Evolutionary conservation across 1,140 invertebrate species (phyloP).

Genomic region (Phocides pigmalion): DNA sequence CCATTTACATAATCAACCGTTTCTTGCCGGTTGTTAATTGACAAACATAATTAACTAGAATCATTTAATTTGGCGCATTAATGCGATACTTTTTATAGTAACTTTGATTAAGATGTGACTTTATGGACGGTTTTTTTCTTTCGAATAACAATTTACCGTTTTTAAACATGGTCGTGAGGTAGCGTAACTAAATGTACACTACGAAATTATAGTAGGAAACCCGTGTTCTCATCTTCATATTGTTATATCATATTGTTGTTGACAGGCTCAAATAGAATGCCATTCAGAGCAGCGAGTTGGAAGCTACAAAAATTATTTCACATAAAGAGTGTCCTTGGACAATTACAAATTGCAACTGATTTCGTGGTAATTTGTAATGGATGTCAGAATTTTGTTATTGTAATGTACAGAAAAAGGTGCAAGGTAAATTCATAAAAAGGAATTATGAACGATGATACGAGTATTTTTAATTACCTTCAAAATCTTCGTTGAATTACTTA

Average conservation of each 20-base stretch:
- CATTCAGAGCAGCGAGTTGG: neutral
- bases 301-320: conserved; percentile 1
- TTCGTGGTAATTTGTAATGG: conserved; percentile 14
- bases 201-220: conserved; percentile 1
- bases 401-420: too few species aligned
- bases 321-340: conserved; percentile 15
- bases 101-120: too few species aligned
- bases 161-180: too few species aligned
- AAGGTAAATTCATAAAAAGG: too few species aligned
- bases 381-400: too few species aligned
- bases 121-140: too few species aligned
- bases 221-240: neutral
- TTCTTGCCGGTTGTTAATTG: conserved; percentile 19
- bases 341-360: conserved; percentile 18
- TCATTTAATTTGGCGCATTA: neutral
- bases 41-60: conserved; percentile 12
- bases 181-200: neutral
- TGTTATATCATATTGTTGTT: conserved; percentile 9
- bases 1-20: conserved; percentile 15
- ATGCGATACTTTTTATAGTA: neutral
- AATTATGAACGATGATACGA: too few species aligned
- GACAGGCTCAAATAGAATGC: conserved; percentile 11
- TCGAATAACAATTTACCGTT: too few species aligned
- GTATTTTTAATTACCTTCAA: too few species aligned
- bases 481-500: too few species aligned